Conservation (phyloP, 2,888 invertebrate species). For the Gisinianus flammeolus region DNA sequence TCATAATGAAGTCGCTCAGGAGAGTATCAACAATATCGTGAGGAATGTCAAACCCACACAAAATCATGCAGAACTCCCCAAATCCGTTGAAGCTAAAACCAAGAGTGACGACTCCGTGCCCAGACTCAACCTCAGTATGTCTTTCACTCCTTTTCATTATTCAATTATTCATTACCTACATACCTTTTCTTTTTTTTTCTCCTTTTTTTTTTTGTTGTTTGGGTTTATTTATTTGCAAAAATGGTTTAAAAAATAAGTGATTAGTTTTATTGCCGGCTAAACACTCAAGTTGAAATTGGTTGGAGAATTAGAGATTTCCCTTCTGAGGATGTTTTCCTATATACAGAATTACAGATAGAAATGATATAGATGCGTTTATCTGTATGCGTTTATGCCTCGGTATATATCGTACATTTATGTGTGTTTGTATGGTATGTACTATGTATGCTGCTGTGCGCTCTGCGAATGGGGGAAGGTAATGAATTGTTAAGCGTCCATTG, state of each 20-base stretch:
- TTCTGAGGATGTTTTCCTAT: too few relatives aligned
- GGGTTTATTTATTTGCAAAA: too few relatives aligned
- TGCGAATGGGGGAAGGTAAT: too few relatives aligned
- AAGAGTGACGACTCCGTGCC: constrained; percentile 25
- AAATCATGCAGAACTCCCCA: constrained; percentile 22
- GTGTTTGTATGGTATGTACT: neutral
- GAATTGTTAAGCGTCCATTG: neutral
- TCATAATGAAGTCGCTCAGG: constrained; percentile 36
- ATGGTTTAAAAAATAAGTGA: too few relatives aligned
- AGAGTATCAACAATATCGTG: constrained; percentile 28
- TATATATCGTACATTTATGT: neutral
- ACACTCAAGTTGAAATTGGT: too few relatives aligned
- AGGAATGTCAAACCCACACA: constrained; percentile 13
- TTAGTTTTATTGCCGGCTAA: too few relatives aligned
- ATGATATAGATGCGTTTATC: too few relatives aligned
- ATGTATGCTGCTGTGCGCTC: neutral
- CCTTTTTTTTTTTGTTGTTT: too few relatives aligned
- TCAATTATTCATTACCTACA: constrained; percentile 1
- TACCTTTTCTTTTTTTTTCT: neutral
- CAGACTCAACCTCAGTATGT: constrained; percentile 34
- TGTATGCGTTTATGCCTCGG: neutral
- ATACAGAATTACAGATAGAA: too few relatives aligned
- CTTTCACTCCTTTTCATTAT: neutral
- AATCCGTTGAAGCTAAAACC: constrained; percentile 29
- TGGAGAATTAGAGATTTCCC: too few relatives aligned